These are phyloP conservation scores for Mesembrinibis cayennensis DNA, from an alignment of 2,113 vertebrate genomes.

Conservation along the genomic window DNA sequence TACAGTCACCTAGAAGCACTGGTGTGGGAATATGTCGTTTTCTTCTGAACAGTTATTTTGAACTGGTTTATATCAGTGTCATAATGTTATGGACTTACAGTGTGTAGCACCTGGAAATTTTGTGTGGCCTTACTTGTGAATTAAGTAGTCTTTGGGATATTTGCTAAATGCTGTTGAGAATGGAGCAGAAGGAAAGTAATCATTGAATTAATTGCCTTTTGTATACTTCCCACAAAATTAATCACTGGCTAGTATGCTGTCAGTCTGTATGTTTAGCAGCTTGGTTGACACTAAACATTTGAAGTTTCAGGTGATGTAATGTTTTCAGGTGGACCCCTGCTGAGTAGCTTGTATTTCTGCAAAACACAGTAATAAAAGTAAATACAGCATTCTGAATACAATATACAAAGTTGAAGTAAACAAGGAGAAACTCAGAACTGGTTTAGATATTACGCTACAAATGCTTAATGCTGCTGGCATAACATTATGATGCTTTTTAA, in stretches of 20 bases:
- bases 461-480: neutral
- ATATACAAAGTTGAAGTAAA: neutral
- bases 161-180: neutral
- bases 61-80: neutral
- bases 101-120: neutral
- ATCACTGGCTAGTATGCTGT: neutral
- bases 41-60: neutral
- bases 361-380: neutral
- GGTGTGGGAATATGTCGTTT: neutral
- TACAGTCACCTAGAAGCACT: neutral
- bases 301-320: neutral
- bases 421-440: neutral
- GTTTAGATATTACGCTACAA: neutral
- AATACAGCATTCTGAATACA: neutral
- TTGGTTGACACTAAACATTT: fast-evolving
- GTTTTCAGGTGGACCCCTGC: neutral
- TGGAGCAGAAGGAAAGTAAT: neutral
- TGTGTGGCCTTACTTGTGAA: neutral
- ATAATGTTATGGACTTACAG: neutral
- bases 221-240: neutral
- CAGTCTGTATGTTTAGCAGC: neutral
- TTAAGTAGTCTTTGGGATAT: neutral
- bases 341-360: neutral
- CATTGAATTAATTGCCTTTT: neutral
- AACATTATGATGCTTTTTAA: neutral